Base-by-base conservation (phyloP, 1,140 invertebrate genomes). In the Scaptomyza montana region DNA sequence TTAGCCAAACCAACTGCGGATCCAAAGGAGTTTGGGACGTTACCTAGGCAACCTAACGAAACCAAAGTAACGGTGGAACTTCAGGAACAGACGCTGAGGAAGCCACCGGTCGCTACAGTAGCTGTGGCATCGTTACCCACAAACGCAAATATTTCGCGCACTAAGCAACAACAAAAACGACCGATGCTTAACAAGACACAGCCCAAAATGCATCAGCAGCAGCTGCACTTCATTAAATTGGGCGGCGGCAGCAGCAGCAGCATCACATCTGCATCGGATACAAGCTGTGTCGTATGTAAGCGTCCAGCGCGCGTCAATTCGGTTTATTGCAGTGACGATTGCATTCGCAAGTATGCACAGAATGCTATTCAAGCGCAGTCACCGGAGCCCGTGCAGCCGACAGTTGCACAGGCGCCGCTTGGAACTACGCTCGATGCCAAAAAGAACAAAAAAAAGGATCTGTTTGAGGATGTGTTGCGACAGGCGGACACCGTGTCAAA, bases 251-350 rank as follows among this genome's bases (percentile, higher is more conserved):
- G 39, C 12, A 41, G 33, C n/a, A 39, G 43, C 2, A 74, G 54
- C 16, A 45, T 9, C 7, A 28, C 51, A 50, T n/a, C 63, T 2
- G 28, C 21, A 1, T 51, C 71, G 5, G 70, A 77, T 7, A 3
- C 43, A 2, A 43, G 10, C 5, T 96, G 96, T 82, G 94, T 96
- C 36, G 95, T 96, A 21, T 96, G 96, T 80, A 96, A 96, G 84
- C 96, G 95, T 82, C 92, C 94, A 76, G 93, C 95, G 1, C 92
- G 95, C 75, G 91, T 93, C 70, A 95, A 94, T 78, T 94, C 95
- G 56, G 95, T 98, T 92, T 98, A 98, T 92, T 99, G 98, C 89
- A 96, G 96, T 74, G 96, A 97, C 81, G 93, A 94, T 9, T 98
- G 98, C 89, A 97, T 98, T 79, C 93, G 96, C 45, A 95, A 95